Evolutionary conservation across 2,797 vertebrate species (phyloP), one percentile per base, ranked within the genome.

Genomic region (Scarus forsteni): DNA sequence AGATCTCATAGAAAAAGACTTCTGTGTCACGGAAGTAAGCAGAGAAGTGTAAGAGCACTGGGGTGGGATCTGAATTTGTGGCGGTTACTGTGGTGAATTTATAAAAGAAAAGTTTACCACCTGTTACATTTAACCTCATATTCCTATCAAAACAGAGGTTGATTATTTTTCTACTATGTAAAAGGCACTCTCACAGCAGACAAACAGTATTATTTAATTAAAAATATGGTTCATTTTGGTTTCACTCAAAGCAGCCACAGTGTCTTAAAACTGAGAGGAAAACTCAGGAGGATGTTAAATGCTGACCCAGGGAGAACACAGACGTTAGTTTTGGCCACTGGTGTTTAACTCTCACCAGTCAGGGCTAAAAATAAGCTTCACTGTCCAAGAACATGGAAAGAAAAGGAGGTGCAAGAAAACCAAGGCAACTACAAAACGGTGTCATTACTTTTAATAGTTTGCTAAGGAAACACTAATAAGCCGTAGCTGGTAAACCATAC

Each of bases 381-480:
- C 80, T 81, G 66, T 86, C 85, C 80, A 86, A 88, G 83, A 92
- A 91, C 87, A 89, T 83, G 80, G 80, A 89, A 89, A 87, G 81
- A 88, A 77, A 84, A 71, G 75, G 83, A 85, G 83, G 79, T 59
- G 69, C 83, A 82, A 68, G 71, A 84, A 88, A 89, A 85, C 83
- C 75, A 42, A 83, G 73, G 82, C 65, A 88, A 81, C 72, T 85
- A 80, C 85, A 89, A 88, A 85, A 89, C 72, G 81, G 79, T 90
- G 86, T 89, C 89, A 91, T 92, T 92, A 91, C 84, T 81, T 92
- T 91, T 93, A 91, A 91, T 89, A 90, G 89, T 89, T 91, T 85
- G 79, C 85, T 53, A 79, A 90, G 89, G 83, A 89, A 91, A 88
- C 81, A 79, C 86, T 90, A 89, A 90, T 89, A 89, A 87, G 82